Evolutionary conservation across 2,888 invertebrate genomes (phyloP).

Genomic region (Cataglyphis rosenhaueri): DNA sequence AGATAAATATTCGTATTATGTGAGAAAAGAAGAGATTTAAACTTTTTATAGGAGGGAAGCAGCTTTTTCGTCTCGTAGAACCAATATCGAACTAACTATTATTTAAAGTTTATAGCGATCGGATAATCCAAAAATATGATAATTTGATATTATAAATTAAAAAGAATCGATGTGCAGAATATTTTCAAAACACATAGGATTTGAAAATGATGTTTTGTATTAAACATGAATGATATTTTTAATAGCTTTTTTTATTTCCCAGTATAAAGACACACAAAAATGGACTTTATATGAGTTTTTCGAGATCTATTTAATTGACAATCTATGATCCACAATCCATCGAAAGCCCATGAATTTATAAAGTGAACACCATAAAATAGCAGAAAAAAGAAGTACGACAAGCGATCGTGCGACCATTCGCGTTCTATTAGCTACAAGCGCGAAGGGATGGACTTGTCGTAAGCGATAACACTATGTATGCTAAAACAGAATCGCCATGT

Average conservation of each 20-base stretch:
- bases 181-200: neutral
- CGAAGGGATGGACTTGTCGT: slow-evolving; percentile 2
- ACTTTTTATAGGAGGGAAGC: neutral
- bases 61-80: neutral
- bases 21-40: neutral
- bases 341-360: neutral
- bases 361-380: neutral
- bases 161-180: neutral
- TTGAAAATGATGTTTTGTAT: neutral
- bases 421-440: neutral
- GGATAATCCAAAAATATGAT: neutral
- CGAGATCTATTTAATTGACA: neutral
- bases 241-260: neutral
- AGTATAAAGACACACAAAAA: neutral
- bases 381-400: neutral
- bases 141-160: slow-evolving; percentile 8
- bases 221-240: neutral
- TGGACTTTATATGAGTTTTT: neutral
- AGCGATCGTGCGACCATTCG: slow-evolving; percentile 5
- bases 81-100: neutral
- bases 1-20: neutral
- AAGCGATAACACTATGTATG: slow-evolving; percentile 64
- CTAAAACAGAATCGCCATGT: slow-evolving; percentile 73
- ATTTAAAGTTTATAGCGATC: neutral
- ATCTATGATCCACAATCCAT: neutral